Conservation (phyloP, 2,888 invertebrate species). For the Chouioia cunea region DNA sequence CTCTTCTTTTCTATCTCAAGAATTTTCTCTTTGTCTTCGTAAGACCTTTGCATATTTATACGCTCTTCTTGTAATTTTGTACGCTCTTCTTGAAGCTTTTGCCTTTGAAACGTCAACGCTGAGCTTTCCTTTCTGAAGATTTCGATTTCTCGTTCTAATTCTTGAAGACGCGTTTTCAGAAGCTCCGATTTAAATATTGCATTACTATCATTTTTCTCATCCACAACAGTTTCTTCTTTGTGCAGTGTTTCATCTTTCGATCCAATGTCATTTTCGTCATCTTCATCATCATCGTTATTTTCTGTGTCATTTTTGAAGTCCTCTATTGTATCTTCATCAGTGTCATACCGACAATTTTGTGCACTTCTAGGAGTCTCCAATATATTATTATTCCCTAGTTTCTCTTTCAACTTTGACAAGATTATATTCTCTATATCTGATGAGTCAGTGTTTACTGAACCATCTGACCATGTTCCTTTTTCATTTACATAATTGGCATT, state of each 20-base stretch:
- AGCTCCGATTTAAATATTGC: constrained; percentile 73
- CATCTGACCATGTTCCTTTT: constrained; percentile 59
- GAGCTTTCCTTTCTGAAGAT: constrained; percentile 72
- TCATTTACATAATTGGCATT: constrained; percentile 52
- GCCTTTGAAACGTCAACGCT: constrained; percentile 66
- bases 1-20: constrained; percentile 75
- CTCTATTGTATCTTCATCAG: constrained; percentile 50
- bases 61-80: constrained; percentile 72
- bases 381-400: neutral
- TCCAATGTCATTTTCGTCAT: constrained; percentile 48
- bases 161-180: constrained; percentile 74
- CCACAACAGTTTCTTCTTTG: constrained; percentile 50
- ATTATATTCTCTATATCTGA: constrained; percentile 55
- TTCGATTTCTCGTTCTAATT: constrained; percentile 76
- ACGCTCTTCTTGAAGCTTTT: constrained; percentile 69
- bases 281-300: constrained; percentile 14
- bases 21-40: constrained; percentile 72
- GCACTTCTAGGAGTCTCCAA: constrained; percentile 17
- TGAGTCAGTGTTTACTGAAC: constrained; percentile 56
- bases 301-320: constrained; percentile 16
- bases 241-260: constrained; percentile 52
- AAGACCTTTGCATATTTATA: constrained; percentile 69
- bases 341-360: constrained; percentile 42
- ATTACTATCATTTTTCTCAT: constrained; percentile 69
- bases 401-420: constrained; percentile 13